Evolutionary conservation across 2,888 invertebrate species (phyloP).

Genomic region (Priapulus caudatus): DNA sequence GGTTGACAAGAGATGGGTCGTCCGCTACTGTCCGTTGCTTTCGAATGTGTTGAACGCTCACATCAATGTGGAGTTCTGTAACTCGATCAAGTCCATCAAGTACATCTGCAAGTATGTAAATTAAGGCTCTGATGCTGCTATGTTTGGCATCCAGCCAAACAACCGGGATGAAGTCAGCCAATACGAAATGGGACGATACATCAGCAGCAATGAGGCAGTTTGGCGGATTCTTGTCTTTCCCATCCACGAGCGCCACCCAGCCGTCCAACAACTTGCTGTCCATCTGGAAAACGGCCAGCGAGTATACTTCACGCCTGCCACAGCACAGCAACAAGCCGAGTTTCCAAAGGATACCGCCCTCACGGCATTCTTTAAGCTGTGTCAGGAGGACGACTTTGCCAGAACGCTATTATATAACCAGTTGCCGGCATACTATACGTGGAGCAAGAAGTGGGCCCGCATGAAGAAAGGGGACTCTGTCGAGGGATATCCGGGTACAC

Average conservation of each 20-base stretch:
- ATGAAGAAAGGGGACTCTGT: conserved; percentile 15
- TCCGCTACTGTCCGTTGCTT: conserved; percentile 16
- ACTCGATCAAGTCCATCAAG: neutral
- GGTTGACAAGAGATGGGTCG: conserved; percentile 9
- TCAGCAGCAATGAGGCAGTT: too few species aligned
- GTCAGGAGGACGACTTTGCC: conserved; percentile 21
- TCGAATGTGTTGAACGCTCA: conserved; percentile 6
- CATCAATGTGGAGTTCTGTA: conserved; percentile 14
- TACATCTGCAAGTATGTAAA: neutral
- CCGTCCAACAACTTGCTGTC: too few species aligned
- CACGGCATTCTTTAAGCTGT: conserved; percentile 26
- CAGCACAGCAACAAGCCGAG: conserved; percentile 24
- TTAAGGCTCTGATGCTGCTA: neutral
- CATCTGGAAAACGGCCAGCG: conserved; percentile 29
- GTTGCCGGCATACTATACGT: conserved; percentile 23
- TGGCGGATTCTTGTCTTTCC: too few species aligned
- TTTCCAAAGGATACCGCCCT: conserved; percentile 23
- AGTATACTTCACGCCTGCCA: conserved; percentile 31
- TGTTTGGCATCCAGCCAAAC: neutral
- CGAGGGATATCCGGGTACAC: conserved; percentile 8
- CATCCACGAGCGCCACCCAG: too few species aligned
- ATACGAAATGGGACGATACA: too few species aligned
- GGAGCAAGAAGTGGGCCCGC: conserved; percentile 17
- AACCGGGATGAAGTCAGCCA: too few species aligned
- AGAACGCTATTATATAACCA: conserved; percentile 22